Base-by-base conservation (phyloP, 1,140 invertebrate genomes). In the Drosophila subobscura region DNA sequence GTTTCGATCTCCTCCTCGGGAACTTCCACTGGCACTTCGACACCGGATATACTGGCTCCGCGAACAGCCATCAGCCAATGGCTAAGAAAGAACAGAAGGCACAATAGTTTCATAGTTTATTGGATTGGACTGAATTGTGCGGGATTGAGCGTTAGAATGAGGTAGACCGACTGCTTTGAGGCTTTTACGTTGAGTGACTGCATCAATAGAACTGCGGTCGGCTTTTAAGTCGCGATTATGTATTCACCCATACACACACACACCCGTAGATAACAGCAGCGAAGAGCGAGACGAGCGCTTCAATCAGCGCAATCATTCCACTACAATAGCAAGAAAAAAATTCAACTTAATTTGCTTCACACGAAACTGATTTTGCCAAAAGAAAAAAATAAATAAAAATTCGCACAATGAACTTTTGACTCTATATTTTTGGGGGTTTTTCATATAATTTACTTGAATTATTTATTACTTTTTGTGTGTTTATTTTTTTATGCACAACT, bases 191-290 rank as follows among this genome's bases (percentile, higher is more conserved):
- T 27, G 72, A 86, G 53, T 86, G 81, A 77, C 55, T 86, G 63
- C 49, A 68, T 58, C 53, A 61, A 78, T 78, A 68, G 74, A 71
- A 58, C 37, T 65, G 41, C 74, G 59, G 56, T 67, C 55, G 45
- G 77, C 74, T 86, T 86, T 78, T 86, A 86, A 86, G 63, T 80
- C 61, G 72, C 40, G 77, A 78, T 68, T 85, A 71, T 79, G 76
- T 76, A 54, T 44, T 56, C 63, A 27, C 44, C 16, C 14, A 55
- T 20, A 44, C 53, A 55, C 16, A 45, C 49, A 57, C 14, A 49
- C 44, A 41, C 22, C 10, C 29, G 22, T 5, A 73, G 60, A 63
- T 57, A 58, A 56, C 46, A 67, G 61, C 37, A 37, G 53, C 33
- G 46, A 33, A 56, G 60, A 72, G 67, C 25, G 61, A 54, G 67